These are phyloP conservation scores for Epicampocera succincta DNA, from an alignment of 2,888 invertebrate genomes.

Conservation along the genomic window DNA sequence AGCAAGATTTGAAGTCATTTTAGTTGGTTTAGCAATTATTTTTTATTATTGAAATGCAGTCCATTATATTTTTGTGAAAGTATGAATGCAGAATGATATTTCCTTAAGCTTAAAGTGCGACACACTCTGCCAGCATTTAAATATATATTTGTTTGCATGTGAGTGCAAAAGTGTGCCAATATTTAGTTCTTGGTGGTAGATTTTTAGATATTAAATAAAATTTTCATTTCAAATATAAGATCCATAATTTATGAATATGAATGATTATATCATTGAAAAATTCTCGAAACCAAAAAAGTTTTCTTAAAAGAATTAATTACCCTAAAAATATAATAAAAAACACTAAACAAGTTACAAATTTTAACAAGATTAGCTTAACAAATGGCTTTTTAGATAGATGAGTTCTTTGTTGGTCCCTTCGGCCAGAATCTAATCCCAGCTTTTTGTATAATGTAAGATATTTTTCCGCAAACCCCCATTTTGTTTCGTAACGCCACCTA, in stretches of 20 bases:
- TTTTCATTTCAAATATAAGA: constrained; percentile 22
- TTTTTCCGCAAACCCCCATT: too few species aligned
- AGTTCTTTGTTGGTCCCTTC: too few species aligned
- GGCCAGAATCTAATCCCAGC: too few species aligned
- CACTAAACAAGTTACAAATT: too few species aligned
- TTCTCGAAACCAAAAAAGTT: not conserved
- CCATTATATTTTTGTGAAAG: constrained; percentile 32
- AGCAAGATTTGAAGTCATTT: constrained; percentile 30
- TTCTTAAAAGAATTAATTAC: too few species aligned
- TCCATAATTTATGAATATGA: constrained; percentile 21
- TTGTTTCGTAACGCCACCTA: too few species aligned
- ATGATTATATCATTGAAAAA: constrained; percentile 24
- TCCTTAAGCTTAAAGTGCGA: constrained; percentile 45
- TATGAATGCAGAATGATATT: constrained; percentile 48
- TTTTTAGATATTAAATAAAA: constrained; percentile 21
- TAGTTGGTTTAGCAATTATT: constrained; percentile 59
- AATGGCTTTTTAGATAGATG: too few species aligned
- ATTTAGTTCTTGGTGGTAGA: constrained; percentile 5
- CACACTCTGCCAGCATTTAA: constrained; percentile 28
- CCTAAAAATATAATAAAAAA: too few species aligned
- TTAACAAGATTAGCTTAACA: too few species aligned
- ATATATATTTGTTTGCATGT: constrained; percentile 13
- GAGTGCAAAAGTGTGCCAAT: constrained; percentile 1
- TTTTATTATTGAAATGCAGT: constrained; percentile 53
- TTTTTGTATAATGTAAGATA: too few species aligned